phyloP scores from a whole-genome alignment of 2,113 vertebrate genomes.

The Macaca nemestrina region DNA sequence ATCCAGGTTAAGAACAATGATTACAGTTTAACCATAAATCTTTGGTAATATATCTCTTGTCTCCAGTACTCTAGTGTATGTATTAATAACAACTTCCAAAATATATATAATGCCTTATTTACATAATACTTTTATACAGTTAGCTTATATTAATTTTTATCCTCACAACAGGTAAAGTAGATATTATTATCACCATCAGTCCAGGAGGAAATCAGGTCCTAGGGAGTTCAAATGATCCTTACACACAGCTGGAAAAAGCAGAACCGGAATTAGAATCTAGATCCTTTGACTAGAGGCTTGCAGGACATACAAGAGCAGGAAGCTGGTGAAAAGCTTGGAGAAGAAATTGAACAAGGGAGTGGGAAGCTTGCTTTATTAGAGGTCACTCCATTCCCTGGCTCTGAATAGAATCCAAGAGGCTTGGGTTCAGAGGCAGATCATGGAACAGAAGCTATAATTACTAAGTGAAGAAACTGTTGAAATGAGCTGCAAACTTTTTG shows the following conservation, averaged over 20 bases:
- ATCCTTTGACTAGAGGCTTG: background rate
- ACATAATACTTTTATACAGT: background rate
- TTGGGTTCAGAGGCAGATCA: slow-evolving; percentile 53
- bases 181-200: background rate
- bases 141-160: slow-evolving; percentile 8
- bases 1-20: background rate
- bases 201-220: background rate
- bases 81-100: background rate
- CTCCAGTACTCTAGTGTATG: background rate
- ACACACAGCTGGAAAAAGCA: background rate
- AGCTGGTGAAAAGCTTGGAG: background rate
- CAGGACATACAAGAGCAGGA: background rate
- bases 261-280: background rate
- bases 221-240: background rate
- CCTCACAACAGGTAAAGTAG: background rate
- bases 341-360: background rate
- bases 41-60: background rate
- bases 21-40: background rate
- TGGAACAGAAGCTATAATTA: slow-evolving; percentile 45
- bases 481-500: slow-evolving; percentile 11
- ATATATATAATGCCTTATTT: background rate
- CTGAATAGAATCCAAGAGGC: slow-evolving; percentile 27
- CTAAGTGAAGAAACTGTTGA: slow-evolving; percentile 48
- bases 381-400: background rate
- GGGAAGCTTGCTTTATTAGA: background rate